Conservation (phyloP, 2,888 invertebrate genomes). For the Hylaea fasciaria region DNA sequence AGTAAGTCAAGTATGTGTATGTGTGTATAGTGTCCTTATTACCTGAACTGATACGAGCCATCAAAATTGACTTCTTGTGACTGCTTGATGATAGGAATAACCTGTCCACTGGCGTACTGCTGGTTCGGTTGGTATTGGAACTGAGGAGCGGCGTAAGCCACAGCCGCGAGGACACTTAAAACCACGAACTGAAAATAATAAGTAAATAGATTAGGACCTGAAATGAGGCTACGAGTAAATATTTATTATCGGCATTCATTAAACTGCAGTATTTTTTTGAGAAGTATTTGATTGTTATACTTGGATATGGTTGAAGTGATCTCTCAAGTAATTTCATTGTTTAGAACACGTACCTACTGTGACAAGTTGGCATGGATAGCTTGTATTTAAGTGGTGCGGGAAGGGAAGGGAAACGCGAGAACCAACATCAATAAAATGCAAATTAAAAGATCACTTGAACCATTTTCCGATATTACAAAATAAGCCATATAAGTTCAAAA, state of each 20-base stretch:
- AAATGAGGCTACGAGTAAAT: neutral
- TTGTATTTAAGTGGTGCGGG: neutral
- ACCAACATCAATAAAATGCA: conserved; percentile 20
- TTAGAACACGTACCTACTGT: neutral
- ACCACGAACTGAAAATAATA: conserved; percentile 67
- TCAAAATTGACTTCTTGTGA: conserved; percentile 83
- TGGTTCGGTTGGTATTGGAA: conserved; percentile 39
- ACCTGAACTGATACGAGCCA: conserved; percentile 87
- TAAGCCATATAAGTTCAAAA: conserved; percentile 33
- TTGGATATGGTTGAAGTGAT: no score
- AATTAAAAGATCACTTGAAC: conserved; percentile 27
- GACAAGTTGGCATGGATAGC: neutral
- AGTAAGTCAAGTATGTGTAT: no score
- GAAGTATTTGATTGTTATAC: no score
- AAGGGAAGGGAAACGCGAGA: conserved; percentile 14
- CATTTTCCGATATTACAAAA: conserved; percentile 33
- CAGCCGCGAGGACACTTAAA: conserved; percentile 66
- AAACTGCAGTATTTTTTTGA: no score
- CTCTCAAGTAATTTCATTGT: no score
- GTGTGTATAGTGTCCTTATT: conserved; percentile 22
- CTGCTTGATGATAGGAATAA: conserved; percentile 86
- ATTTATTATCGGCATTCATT: no score
- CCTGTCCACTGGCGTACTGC: conserved; percentile 56
- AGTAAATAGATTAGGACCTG: neutral
- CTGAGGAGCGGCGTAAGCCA: conserved; percentile 72